These are phyloP conservation scores for Sceloporus tristichus DNA, from an alignment of 2,113 vertebrate genomes.

Conservation along the genomic window DNA sequence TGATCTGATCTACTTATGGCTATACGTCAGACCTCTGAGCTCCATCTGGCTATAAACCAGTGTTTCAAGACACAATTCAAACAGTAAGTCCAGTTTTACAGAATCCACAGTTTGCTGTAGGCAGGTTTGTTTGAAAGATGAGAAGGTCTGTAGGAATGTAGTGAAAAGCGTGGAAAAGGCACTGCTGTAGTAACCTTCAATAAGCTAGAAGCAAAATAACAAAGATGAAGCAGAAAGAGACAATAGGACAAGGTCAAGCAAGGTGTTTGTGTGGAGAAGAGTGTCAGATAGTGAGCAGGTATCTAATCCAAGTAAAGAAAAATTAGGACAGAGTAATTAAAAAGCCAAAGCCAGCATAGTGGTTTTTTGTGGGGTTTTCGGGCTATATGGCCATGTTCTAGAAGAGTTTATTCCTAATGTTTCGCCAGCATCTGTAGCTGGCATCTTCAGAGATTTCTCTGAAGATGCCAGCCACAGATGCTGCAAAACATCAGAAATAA, in stretches of 20 bases:
- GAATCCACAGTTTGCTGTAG: neutral
- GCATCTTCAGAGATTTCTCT: too few species aligned
- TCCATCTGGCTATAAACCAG: conserved; percentile 22
- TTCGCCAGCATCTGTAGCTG: too few species aligned
- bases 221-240: neutral
- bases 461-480: too few species aligned
- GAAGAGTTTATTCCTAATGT: too few species aligned
- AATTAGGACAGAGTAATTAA: neutral
- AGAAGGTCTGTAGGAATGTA: neutral
- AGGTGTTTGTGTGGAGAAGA: neutral
- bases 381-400: too few species aligned
- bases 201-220: neutral
- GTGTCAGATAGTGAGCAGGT: neutral
- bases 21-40: neutral
- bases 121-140: neutral
- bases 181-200: neutral
- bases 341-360: neutral
- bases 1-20: neutral
- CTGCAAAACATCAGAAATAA: too few species aligned
- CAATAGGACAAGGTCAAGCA: neutral
- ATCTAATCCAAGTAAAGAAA: neutral
- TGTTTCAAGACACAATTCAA: neutral
- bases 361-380: too few species aligned
- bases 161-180: neutral
- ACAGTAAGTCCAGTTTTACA: conserved; percentile 18